phyloP scores from a whole-genome alignment of 2,888 invertebrate species.

The Coenonympha glycerion region DNA sequence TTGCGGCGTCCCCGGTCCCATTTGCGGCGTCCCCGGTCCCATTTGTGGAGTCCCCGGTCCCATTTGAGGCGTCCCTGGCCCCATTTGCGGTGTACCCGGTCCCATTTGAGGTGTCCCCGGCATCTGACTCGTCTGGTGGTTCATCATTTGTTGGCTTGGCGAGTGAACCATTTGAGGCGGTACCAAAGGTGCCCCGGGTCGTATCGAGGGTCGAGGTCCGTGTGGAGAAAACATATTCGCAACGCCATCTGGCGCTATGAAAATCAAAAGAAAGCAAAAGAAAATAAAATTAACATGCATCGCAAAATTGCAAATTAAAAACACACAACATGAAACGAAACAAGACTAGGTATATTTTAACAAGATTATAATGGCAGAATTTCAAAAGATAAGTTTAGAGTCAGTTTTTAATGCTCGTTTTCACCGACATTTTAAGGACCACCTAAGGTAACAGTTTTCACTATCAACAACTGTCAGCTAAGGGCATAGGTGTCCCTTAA shows the following conservation, averaged over 20 bases:
- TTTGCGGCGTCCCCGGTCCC: slow-evolving; percentile 48
- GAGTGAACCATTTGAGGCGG: slow-evolving; percentile 47
- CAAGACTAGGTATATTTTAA: slow-evolving; percentile 22
- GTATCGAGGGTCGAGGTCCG: slow-evolving; percentile 54
- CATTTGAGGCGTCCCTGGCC: slow-evolving; percentile 44
- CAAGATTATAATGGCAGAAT: no score
- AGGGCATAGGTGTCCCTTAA: no score
- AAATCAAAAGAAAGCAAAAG: slow-evolving; percentile 54
- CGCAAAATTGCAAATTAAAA: slow-evolving; percentile 41
- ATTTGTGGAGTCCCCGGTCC: slow-evolving; percentile 47
- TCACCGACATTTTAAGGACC: no score
- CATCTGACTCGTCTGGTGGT: slow-evolving; percentile 4
- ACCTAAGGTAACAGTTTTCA: no score
- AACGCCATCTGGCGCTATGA: slow-evolving; percentile 68
- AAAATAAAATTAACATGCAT: slow-evolving; percentile 47
- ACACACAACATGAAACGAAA: slow-evolving; percentile 31
- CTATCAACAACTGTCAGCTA: no score
- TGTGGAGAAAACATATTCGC: slow-evolving; percentile 67
- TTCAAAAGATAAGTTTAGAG: no score
- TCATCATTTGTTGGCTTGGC: slow-evolving; percentile 39
- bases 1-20: slow-evolving; percentile 46
- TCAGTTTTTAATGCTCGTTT: no score
- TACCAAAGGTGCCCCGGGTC: slow-evolving; percentile 50
- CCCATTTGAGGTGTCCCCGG: slow-evolving; percentile 16
- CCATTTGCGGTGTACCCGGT: slow-evolving; percentile 31